phyloP scores from a whole-genome alignment of 2,113 vertebrate species.

The Megaceryle torquata region DNA sequence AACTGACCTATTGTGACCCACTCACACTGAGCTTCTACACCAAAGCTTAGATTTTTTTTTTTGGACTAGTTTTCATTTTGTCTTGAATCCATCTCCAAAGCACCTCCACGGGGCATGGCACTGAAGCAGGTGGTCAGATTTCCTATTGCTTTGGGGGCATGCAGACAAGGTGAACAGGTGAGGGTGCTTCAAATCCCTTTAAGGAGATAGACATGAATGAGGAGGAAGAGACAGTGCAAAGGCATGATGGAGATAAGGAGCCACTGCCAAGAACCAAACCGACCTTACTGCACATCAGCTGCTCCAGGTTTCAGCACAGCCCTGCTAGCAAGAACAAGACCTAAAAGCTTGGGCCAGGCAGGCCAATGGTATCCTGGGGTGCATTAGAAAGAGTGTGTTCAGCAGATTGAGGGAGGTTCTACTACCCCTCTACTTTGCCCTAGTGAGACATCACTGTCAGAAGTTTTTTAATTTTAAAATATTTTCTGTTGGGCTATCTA shows the following conservation, averaged over 20 bases:
- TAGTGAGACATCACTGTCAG: not conserved
- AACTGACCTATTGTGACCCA: not conserved
- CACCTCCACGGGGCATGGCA: not conserved
- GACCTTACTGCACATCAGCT: not conserved
- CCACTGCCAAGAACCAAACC: not conserved
- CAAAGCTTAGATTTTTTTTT: not conserved
- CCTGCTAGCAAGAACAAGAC: not conserved
- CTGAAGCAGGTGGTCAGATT: not conserved
- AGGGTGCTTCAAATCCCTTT: not conserved
- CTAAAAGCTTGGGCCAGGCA: not conserved
- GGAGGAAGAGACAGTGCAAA: not conserved
- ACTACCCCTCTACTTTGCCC: too few relatives aligned
- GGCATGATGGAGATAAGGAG: accelerated
- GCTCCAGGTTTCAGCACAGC: not conserved
- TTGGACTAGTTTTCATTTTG: not conserved
- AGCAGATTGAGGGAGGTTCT: too few relatives aligned
- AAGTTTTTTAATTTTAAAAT: not conserved
- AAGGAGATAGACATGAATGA: not conserved
- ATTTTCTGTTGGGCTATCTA: not conserved
- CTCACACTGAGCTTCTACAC: not conserved
- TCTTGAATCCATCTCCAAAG: not conserved
- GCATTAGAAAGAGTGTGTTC: too few relatives aligned
- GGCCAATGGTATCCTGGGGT: too few relatives aligned
- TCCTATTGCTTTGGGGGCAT: not conserved
- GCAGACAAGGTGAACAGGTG: not conserved